These are phyloP conservation scores for Plecturocebus donacophilus DNA, from an alignment of 2,113 vertebrate species.

Conservation along the genomic window DNA sequence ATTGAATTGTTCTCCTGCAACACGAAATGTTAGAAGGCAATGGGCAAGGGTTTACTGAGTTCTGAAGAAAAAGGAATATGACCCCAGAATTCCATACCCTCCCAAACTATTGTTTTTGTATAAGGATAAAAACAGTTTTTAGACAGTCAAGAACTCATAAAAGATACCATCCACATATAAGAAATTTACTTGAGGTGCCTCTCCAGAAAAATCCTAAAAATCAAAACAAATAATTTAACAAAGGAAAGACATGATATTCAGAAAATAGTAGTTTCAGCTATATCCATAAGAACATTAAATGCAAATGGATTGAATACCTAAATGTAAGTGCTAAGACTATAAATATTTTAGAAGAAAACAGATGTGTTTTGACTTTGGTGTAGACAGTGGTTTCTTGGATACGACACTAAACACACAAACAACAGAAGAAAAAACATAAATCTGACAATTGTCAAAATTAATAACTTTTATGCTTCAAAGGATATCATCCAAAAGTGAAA, in stretches of 20 bases:
- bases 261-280: neutral
- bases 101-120: neutral
- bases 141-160: neutral
- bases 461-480: neutral
- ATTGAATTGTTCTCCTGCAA: neutral
- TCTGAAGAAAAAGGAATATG: neutral
- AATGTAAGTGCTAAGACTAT: neutral
- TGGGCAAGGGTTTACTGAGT: neutral
- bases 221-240: neutral
- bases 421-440: neutral
- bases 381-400: neutral
- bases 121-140: neutral
- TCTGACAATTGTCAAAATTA: neutral
- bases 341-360: neutral
- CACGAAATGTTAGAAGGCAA: neutral
- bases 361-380: neutral
- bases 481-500: neutral
- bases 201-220: neutral
- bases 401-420: neutral
- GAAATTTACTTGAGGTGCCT: neutral
- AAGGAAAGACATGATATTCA: neutral
- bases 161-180: neutral
- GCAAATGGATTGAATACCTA: neutral
- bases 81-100: neutral
- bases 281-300: neutral